Evolutionary conservation across 2,113 vertebrate species (phyloP).

Genomic region (Calcarius ornatus): DNA sequence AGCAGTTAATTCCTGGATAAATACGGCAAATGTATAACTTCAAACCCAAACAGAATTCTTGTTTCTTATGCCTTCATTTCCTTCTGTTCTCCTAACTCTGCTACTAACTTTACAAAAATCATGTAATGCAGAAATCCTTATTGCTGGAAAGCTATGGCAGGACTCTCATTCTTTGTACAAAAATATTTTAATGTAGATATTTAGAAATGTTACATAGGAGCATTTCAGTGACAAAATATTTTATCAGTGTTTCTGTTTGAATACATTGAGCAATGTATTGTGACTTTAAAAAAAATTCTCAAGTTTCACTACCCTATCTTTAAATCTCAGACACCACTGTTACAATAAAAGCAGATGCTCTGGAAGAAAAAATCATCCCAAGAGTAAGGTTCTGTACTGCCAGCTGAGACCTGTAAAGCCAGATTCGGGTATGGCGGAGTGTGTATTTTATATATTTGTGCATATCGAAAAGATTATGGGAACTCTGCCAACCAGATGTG

Average conservation of each 20-base stretch:
- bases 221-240: slow-evolving; percentile 55
- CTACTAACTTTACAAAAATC: background rate
- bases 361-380: background rate
- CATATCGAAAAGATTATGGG: background rate
- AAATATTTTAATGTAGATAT: slow-evolving; percentile 24
- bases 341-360: background rate
- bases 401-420: background rate
- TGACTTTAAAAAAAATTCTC: background rate
- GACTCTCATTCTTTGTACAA: slow-evolving; percentile 1
- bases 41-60: background rate
- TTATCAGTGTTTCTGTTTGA: slow-evolving; percentile 40
- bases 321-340: background rate
- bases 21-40: background rate
- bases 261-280: background rate
- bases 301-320: background rate
- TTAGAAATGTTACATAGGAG: slow-evolving; percentile 33
- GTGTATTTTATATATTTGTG: background rate
- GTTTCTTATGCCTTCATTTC: background rate
- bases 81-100: background rate
- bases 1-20: background rate
- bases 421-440: background rate
- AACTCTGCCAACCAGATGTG: background rate
- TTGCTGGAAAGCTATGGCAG: slow-evolving; percentile 21
- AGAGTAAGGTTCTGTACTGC: background rate
- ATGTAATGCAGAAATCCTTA: slow-evolving; percentile 1